Conservation (phyloP, 2,888 invertebrate species). For the Hemithea aestivaria region DNA sequence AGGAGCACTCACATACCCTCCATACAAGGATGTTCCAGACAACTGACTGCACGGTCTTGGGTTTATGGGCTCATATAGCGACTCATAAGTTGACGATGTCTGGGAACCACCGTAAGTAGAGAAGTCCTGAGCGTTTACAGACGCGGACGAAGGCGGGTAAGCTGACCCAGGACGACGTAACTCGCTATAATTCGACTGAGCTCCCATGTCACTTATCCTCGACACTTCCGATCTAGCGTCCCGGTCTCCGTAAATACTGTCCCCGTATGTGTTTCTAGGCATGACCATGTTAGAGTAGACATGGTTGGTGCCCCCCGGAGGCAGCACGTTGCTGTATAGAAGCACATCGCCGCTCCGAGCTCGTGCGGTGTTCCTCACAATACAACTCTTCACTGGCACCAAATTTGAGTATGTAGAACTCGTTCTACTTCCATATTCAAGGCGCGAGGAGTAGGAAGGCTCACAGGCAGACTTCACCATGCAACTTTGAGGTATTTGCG, state of each 20-base stretch:
- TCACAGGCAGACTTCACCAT: constrained; percentile 85
- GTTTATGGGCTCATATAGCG: constrained; percentile 82
- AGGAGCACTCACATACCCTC: constrained; percentile 83
- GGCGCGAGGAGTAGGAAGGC: constrained; percentile 87
- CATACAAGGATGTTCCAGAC: constrained; percentile 80
- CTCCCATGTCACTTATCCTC: constrained; percentile 70
- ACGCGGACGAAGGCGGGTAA: constrained; percentile 72
- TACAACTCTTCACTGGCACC: constrained; percentile 74
- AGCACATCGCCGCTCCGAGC: constrained; percentile 67
- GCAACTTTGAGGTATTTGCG: constrained; percentile 88
- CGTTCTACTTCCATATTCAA: constrained; percentile 75
- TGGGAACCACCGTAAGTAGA: constrained; percentile 79
- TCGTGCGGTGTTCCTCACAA: constrained; percentile 63
- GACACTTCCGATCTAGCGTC: constrained; percentile 67
- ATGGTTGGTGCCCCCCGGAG: constrained; percentile 72
- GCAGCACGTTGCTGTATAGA: constrained; percentile 68
- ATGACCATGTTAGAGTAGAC: constrained; percentile 70
- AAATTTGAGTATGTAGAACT: constrained; percentile 73
- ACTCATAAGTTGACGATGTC: constrained; percentile 83
- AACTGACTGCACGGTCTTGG: constrained; percentile 80
- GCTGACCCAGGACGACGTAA: constrained; percentile 79
- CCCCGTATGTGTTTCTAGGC: constrained; percentile 67
- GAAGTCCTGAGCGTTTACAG: constrained; percentile 74
- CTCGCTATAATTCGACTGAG: constrained; percentile 82
- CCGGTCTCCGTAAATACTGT: constrained; percentile 69